Evolutionary conservation across 2,113 vertebrate species (phyloP).

Genomic region (Eulemur rufifrons): DNA sequence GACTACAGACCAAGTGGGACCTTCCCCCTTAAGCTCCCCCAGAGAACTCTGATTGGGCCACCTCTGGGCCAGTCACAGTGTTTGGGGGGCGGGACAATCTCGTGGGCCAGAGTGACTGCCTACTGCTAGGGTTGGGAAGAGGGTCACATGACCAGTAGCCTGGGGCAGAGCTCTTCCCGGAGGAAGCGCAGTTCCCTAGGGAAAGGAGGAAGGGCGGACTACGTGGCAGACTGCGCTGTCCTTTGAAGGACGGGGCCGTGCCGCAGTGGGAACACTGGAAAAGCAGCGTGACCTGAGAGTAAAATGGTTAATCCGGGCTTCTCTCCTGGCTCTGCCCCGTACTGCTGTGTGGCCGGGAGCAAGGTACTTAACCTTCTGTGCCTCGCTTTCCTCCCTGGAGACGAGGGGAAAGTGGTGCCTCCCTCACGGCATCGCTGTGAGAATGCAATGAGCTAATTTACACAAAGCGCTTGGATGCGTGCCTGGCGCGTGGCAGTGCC

Average conservation of each 20-base stretch:
- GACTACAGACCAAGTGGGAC: not conserved
- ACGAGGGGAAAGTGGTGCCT: not conserved
- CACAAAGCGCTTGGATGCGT: not conserved
- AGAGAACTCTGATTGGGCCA: not conserved
- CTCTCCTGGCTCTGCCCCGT: not conserved
- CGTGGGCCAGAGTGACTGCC: not conserved
- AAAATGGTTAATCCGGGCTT: not conserved
- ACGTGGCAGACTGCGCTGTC: no score
- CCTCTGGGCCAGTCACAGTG: not conserved
- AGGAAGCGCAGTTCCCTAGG: not conserved
- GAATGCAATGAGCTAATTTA: not conserved
- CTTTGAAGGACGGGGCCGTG: not conserved
- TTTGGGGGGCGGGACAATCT: rapidly evolving
- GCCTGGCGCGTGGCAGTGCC: no score
- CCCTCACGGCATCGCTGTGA: not conserved
- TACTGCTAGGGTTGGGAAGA: not conserved
- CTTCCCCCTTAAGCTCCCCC: not conserved
- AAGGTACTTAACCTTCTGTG: not conserved
- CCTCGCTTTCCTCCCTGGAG: not conserved
- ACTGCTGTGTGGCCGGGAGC: not conserved
- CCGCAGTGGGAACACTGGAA: not conserved
- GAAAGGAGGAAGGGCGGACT: not conserved
- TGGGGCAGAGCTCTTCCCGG: no score
- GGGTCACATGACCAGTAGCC: not conserved
- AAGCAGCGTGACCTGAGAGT: rapidly evolving